phyloP scores from a whole-genome alignment of 2,888 invertebrate species.

The Caenorhabditis panamensis region DNA sequence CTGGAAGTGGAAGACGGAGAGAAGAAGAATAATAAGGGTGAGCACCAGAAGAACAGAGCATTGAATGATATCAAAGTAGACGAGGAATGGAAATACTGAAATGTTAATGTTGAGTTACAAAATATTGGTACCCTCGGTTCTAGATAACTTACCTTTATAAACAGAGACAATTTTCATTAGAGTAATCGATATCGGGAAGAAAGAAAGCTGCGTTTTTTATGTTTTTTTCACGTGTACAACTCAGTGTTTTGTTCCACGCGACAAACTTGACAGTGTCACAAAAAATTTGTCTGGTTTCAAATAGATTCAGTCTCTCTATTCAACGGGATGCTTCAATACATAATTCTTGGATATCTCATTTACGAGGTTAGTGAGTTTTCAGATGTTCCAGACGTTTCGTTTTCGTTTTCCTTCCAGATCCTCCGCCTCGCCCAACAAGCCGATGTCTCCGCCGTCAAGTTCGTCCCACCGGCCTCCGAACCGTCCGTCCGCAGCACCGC shows the following conservation, averaged over 20 bases:
- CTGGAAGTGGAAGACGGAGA: slow-evolving; percentile 21
- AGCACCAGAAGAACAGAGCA: slow-evolving; percentile 23
- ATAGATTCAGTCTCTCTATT: not conserved
- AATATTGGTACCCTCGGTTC: not conserved
- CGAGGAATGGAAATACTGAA: slow-evolving; percentile 32
- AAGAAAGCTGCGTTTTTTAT: not conserved
- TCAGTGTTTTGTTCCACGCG: not conserved
- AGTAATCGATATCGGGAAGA: too few relatives aligned
- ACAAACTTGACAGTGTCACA: too few relatives aligned
- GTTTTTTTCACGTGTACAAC: not conserved
- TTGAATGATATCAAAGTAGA: slow-evolving; percentile 24
- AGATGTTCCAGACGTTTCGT: too few relatives aligned
- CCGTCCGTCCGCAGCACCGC: not conserved
- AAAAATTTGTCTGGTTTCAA: too few relatives aligned
- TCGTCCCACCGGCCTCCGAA: not conserved
- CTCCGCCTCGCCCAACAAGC: slow-evolving; percentile 1
- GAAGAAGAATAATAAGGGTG: slow-evolving; percentile 24
- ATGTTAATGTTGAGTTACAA: too few relatives aligned
- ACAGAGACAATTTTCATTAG: slow-evolving; percentile 6
- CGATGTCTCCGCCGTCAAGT: slow-evolving; percentile 8
- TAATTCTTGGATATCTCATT: slow-evolving; percentile 17
- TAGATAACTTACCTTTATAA: slow-evolving; percentile 18
- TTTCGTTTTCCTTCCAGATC: not conserved
- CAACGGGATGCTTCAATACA: slow-evolving; percentile 9
- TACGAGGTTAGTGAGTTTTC: slow-evolving; percentile 12